Percentiles rank a stretch among this genome's conserved stretches.
These are phyloP conservation scores for Cepphus grylle DNA, from an alignment of 2,113 vertebrate genomes.

Conservation along the genomic window DNA sequence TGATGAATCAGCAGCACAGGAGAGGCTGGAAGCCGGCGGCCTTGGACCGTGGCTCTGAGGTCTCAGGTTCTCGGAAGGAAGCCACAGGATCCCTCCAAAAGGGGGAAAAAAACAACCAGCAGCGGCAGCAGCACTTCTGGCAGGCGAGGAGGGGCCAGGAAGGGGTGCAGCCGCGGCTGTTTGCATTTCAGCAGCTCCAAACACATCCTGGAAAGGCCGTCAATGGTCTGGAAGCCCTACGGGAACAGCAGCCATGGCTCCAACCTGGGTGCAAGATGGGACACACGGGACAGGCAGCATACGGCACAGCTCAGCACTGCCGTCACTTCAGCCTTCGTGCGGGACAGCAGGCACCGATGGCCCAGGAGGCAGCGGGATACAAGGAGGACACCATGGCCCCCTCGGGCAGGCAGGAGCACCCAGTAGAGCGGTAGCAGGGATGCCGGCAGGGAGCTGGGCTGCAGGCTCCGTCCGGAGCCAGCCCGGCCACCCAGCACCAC, in stretches of 20 bases:
- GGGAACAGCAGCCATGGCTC: not conserved
- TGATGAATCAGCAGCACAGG: constrained; percentile 69
- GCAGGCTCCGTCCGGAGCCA: rapidly evolving
- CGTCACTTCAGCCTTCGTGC: rapidly evolving
- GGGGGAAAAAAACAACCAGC: not conserved
- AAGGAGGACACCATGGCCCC: too few relatives aligned
- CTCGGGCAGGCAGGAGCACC: not conserved
- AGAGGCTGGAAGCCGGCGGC: constrained; percentile 22
- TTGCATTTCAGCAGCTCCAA: not conserved
- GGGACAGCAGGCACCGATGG: rapidly evolving
- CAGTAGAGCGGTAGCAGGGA: rapidly evolving
- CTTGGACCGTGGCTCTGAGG: constrained; percentile 44
- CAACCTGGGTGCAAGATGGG: rapidly evolving
- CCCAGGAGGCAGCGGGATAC: not conserved
- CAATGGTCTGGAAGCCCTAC: not conserved
- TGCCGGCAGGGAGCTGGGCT: not conserved
- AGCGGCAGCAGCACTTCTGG: not conserved
- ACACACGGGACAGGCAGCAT: rapidly evolving
- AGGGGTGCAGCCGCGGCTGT: not conserved
- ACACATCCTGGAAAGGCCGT: not conserved
- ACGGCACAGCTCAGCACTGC: rapidly evolving
- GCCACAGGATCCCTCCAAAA: constrained; percentile 46
- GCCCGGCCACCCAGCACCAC: rapidly evolving
- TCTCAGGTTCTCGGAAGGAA: constrained; percentile 57
- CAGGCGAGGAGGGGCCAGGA: not conserved